Conservation (phyloP, 92 coral and sea anemone species). For the Epizoanthus rinbou region DNA sequence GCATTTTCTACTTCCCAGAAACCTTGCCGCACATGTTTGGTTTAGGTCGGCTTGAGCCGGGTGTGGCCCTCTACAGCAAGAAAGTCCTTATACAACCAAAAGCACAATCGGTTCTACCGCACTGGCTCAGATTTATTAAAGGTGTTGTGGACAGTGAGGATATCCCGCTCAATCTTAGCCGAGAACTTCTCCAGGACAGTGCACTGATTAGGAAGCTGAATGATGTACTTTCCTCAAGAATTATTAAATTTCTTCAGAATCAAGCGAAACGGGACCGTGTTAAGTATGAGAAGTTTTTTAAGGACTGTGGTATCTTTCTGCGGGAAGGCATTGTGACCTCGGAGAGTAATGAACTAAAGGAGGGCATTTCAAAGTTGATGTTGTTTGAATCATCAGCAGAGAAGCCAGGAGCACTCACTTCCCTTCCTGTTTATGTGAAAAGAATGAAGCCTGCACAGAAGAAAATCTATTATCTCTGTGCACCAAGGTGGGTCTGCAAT, state of each 20-base stretch:
- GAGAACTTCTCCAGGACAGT: slow-evolving; percentile 96
- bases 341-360: slow-evolving; percentile 77
- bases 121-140: slow-evolving; percentile 93
- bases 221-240: slow-evolving; percentile 78
- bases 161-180: slow-evolving; percentile 92
- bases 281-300: slow-evolving; percentile 89
- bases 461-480: slow-evolving; percentile 87
- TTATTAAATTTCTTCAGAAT: slow-evolving; percentile 87
- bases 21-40: slow-evolving; percentile 82
- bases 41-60: slow-evolving; percentile 79
- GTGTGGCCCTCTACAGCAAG: slow-evolving; percentile 88
- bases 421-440: slow-evolving; percentile 76
- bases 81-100: slow-evolving; percentile 92
- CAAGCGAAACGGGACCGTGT: slow-evolving; percentile 92
- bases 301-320: slow-evolving; percentile 83
- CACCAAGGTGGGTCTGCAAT: slow-evolving; percentile 75
- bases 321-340: slow-evolving; percentile 94
- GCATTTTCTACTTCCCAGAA: slow-evolving; percentile 96
- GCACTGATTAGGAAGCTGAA: slow-evolving; percentile 85
- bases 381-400: slow-evolving; percentile 93
- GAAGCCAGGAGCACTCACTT: slow-evolving; percentile 81
- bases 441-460: slow-evolving; percentile 94
- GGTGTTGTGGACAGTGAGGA: slow-evolving; percentile 99
- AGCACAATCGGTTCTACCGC: slow-evolving; percentile 81
- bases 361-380: slow-evolving; percentile 85